Percentiles rank a stretch among this genome's conserved stretches.
Evolutionary conservation across 2,113 vertebrate species (phyloP).

Genomic region (Falco punctatus): DNA sequence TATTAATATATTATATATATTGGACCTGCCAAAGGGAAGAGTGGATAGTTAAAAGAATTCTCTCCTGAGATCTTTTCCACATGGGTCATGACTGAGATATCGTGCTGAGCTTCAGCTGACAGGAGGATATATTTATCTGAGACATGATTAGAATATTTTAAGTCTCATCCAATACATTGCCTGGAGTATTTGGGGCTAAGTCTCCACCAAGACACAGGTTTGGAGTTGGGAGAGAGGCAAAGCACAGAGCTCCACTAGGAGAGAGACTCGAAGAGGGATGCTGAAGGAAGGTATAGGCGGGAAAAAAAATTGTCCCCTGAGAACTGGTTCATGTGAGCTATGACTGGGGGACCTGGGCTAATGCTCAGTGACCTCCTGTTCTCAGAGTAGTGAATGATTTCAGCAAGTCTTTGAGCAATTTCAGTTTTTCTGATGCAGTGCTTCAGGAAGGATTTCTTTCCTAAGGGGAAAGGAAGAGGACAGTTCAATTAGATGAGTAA

Average conservation of each 20-base stretch:
- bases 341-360: background rate
- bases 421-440: background rate
- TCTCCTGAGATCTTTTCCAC: background rate
- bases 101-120: background rate
- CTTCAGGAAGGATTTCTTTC: background rate
- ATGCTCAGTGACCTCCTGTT: background rate
- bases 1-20: too few species aligned
- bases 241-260: background rate
- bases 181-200: background rate
- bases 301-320: background rate
- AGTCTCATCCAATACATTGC: background rate
- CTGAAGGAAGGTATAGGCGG: background rate
- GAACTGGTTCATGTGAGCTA: background rate
- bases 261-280: background rate
- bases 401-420: background rate
- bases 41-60: background rate
- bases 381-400: background rate
- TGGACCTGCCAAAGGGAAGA: background rate
- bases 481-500: background rate
- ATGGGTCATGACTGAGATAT: background rate
- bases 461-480: background rate
- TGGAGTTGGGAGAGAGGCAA: background rate
- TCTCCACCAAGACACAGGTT: background rate
- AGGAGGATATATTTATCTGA: background rate
- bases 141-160: background rate